Evolutionary conservation across 2,797 vertebrate genomes (phyloP).

Genomic region (Alcedo quadribrachys): DNA sequence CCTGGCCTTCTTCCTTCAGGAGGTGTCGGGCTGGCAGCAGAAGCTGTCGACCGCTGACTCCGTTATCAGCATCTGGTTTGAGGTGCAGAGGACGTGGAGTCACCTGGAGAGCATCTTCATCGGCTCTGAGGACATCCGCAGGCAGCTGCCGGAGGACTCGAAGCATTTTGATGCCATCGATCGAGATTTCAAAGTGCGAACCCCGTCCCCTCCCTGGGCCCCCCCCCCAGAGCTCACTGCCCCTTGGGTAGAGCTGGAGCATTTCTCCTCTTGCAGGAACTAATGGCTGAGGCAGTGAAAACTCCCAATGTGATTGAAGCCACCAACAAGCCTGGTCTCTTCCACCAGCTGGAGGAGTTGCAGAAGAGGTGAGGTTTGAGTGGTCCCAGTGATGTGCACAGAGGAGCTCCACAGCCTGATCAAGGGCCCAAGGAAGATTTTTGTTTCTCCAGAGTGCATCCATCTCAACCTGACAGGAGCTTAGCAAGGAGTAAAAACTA

Average conservation of each 20-base stretch:
- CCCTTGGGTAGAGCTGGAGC: fast-evolving
- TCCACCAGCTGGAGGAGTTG: conserved; percentile 64
- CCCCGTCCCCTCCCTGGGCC: fast-evolving
- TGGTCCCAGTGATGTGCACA: fast-evolving
- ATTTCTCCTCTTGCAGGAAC: conserved; percentile 51
- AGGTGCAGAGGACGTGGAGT: conserved; percentile 80
- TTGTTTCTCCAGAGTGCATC: background rate
- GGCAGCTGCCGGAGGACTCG: conserved; percentile 72
- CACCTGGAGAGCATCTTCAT: conserved; percentile 82
- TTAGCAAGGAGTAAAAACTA: background rate
- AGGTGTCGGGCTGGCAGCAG: conserved; percentile 76
- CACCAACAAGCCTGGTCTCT: conserved; percentile 79
- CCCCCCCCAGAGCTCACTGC: fast-evolving
- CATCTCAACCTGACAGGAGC: background rate
- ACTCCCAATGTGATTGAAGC: conserved; percentile 80
- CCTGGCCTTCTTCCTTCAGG: conserved; percentile 76
- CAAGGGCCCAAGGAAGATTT: background rate
- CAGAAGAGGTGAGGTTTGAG: conserved; percentile 72
- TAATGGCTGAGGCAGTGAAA: conserved; percentile 72
- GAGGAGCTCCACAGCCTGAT: background rate
- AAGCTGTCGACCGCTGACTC: conserved; percentile 73
- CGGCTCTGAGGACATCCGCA: conserved; percentile 76
- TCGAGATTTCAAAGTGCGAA: conserved; percentile 73
- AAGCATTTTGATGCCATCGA: conserved; percentile 70
- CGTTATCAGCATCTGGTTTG: conserved; percentile 77